These are phyloP conservation scores for Alca torda DNA, from an alignment of 2,797 vertebrate species.

Conservation along the genomic window DNA sequence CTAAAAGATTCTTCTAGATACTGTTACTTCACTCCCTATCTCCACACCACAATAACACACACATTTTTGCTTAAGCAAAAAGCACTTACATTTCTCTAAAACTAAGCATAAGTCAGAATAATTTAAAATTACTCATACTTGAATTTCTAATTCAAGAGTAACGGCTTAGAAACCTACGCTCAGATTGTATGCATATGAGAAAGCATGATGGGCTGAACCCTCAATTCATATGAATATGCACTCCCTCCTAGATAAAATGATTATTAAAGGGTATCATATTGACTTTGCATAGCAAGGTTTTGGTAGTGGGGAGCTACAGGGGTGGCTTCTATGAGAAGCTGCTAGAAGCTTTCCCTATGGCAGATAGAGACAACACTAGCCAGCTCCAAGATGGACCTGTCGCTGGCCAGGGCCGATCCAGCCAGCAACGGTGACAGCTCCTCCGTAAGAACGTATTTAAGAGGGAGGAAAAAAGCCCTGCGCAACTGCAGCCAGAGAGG, in stretches of 20 bases:
- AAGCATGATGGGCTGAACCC: not conserved
- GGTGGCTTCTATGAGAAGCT: not conserved
- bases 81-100: not conserved
- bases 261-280: not conserved
- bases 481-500: not conserved
- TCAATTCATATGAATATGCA: not conserved
- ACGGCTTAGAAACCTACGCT: not conserved
- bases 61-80: not conserved
- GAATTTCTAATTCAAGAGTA: slow-evolving; percentile 4
- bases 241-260: not conserved
- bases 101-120: not conserved
- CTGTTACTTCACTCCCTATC: not conserved
- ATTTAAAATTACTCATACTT: not conserved
- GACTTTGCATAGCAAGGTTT: not conserved
- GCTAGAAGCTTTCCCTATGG: not conserved
- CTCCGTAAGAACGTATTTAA: not conserved
- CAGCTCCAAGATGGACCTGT: not conserved
- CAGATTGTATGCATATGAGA: not conserved
- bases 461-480: not conserved
- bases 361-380: not conserved
- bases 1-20: not conserved
- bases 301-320: not conserved
- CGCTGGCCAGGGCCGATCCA: not conserved
- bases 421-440: not conserved
- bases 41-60: not conserved